phyloP scores from a whole-genome alignment of 2,113 vertebrate species.

The Pseudorhombus dupliciocellatus region DNA sequence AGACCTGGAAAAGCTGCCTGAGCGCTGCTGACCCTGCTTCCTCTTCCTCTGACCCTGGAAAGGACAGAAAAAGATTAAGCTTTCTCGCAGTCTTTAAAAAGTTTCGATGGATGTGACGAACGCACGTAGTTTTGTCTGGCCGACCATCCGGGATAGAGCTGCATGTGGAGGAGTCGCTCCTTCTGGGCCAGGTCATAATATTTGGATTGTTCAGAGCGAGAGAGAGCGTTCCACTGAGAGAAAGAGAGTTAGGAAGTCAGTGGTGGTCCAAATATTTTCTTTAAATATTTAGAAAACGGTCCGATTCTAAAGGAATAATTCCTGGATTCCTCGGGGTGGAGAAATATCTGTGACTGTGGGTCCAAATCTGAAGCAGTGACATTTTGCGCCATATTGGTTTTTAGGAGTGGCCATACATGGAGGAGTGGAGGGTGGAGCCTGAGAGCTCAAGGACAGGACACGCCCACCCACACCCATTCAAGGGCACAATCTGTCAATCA shows the following conservation, averaged over 20 bases:
- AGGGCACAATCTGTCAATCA: too few species aligned
- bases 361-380: too few species aligned
- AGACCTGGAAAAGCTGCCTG: not conserved
- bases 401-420: too few species aligned
- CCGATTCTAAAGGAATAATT: too few species aligned
- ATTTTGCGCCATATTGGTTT: too few species aligned
- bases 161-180: slow-evolving; percentile 95
- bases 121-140: slow-evolving; percentile 96
- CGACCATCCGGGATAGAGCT: slow-evolving; percentile 95
- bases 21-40: slow-evolving; percentile 25
- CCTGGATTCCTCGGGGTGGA: too few species aligned
- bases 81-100: not conserved
- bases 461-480: too few species aligned
- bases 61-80: not conserved
- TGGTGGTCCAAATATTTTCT: too few species aligned
- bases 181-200: slow-evolving; percentile 92
- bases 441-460: too few species aligned
- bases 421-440: too few species aligned
- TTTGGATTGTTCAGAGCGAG: slow-evolving; percentile 76
- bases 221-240: slow-evolving; percentile 90
- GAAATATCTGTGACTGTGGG: too few species aligned
- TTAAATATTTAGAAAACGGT: too few species aligned
- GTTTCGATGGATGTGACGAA: slow-evolving; percentile 13
- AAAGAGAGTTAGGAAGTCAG: not conserved
- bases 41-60: slow-evolving; percentile 57